Evolutionary conservation across 2,888 invertebrate genomes (phyloP).

Genomic region (Hesperia comma): DNA sequence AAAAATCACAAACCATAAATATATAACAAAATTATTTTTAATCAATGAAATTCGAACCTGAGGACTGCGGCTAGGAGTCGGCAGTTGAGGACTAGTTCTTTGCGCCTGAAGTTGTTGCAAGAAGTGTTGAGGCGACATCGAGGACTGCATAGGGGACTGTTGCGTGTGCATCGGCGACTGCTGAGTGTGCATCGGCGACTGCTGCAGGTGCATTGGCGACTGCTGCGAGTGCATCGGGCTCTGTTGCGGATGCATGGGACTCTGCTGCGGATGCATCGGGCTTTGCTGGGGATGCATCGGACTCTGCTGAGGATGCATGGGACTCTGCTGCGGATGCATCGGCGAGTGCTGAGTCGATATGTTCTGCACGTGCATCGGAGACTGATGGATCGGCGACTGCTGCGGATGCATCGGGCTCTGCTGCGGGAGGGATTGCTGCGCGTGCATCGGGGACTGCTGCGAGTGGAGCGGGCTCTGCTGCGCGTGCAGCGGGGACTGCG

Average conservation of each 20-base stretch:
- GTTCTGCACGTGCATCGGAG: slow-evolving; percentile 51
- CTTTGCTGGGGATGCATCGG: slow-evolving; percentile 66
- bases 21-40: neutral
- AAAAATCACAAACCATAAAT: no score
- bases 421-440: slow-evolving; percentile 65
- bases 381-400: slow-evolving; percentile 52
- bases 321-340: slow-evolving; percentile 66
- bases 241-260: slow-evolving; percentile 66
- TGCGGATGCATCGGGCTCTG: slow-evolving; percentile 67
- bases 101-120: slow-evolving; percentile 71
- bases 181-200: slow-evolving; percentile 64
- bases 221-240: slow-evolving; percentile 62
- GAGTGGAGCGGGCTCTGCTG: slow-evolving; percentile 72
- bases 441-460: slow-evolving; percentile 72
- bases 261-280: slow-evolving; percentile 64
- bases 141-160: slow-evolving; percentile 56
- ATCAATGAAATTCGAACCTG: slow-evolving; percentile 57
- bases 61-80: slow-evolving; percentile 78
- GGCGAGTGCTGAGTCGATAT: slow-evolving; percentile 56
- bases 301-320: slow-evolving; percentile 63
- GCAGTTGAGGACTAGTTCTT: slow-evolving; percentile 76
- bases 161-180: slow-evolving; percentile 65
- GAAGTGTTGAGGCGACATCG: slow-evolving; percentile 58
- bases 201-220: slow-evolving; percentile 56
- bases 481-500: slow-evolving; percentile 71